These are phyloP conservation scores for Drosophila micromelanica DNA, from an alignment of 1,140 invertebrate species.

Conservation along the genomic window DNA sequence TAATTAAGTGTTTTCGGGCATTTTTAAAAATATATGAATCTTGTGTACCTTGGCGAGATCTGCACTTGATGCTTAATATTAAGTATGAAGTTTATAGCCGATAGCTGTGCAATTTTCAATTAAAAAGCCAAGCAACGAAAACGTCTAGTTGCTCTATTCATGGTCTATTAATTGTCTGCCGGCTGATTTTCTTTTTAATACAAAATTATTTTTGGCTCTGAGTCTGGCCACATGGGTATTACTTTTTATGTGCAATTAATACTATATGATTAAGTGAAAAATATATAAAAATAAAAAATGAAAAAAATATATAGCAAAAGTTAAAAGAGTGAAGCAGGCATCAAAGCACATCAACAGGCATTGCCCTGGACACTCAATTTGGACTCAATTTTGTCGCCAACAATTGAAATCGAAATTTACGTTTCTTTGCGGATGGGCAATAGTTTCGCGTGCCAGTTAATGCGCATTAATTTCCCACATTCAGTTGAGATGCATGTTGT, in stretches of 20 bases:
- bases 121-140: slow-evolving; percentile 1
- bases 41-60: neutral
- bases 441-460: no score
- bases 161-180: slow-evolving; percentile 72
- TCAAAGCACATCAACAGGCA: no score
- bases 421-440: no score
- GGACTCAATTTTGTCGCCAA: no score
- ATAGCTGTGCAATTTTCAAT: slow-evolving; percentile 8
- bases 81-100: slow-evolving; percentile 2
- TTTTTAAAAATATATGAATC: neutral
- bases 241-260: slow-evolving; percentile 23
- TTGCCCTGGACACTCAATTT: no score
- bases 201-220: slow-evolving; percentile 17
- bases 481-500: no score
- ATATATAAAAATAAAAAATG: no score
- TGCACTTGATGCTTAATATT: neutral
- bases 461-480: no score
- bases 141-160: slow-evolving; percentile 65
- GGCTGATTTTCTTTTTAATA: slow-evolving; percentile 62
- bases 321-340: no score
- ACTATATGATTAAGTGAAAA: slow-evolving; percentile 18
- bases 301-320: neutral
- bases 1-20: no score
- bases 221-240: slow-evolving; percentile 2
- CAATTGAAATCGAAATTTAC: no score